A percentile compares a stretch with the other conserved stretches of the same genome.
Conservation (phyloP, 2,113 vertebrate genomes). For the Gobiocypris rarus region DNA sequence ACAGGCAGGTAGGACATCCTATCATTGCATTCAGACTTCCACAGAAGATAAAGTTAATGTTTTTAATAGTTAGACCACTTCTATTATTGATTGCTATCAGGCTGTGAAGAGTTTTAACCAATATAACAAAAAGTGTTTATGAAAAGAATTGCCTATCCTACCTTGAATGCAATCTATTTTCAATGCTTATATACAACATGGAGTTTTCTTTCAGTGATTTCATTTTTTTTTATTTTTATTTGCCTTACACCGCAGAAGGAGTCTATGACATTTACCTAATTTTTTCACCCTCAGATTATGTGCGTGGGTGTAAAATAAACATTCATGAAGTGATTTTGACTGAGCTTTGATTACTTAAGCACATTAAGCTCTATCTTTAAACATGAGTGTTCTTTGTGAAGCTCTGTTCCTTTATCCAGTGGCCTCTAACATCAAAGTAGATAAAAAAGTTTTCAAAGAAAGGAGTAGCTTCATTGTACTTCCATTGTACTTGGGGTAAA, state of each 20-base stretch:
- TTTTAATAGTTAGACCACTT: no score
- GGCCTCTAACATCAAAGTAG: neutral
- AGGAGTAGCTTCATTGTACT: neutral
- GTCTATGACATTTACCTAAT: neutral
- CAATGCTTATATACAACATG: neutral
- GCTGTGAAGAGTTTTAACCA: no score
- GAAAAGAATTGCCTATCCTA: no score
- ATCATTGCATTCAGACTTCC: no score
- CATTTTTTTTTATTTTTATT: neutral
- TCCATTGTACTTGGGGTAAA: constrained; percentile 5
- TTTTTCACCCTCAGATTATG: neutral
- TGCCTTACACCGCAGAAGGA: neutral
- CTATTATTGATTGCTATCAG: no score
- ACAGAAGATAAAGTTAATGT: no score
- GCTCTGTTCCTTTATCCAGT: neutral
- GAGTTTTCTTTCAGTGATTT: neutral
- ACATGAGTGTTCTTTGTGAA: neutral
- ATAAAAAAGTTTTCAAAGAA: constrained; percentile 10
- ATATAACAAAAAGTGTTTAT: no score
- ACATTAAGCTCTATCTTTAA: constrained; percentile 9
- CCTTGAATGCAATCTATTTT: no score
- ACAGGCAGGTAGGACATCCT: no score
- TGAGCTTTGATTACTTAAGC: neutral
- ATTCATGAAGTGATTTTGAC: neutral
- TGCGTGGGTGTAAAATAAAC: neutral